Evolutionary conservation across 2,797 vertebrate species (phyloP), one percentile per base, ranked within the genome.

Genomic region (Nannoperca obscura): DNA sequence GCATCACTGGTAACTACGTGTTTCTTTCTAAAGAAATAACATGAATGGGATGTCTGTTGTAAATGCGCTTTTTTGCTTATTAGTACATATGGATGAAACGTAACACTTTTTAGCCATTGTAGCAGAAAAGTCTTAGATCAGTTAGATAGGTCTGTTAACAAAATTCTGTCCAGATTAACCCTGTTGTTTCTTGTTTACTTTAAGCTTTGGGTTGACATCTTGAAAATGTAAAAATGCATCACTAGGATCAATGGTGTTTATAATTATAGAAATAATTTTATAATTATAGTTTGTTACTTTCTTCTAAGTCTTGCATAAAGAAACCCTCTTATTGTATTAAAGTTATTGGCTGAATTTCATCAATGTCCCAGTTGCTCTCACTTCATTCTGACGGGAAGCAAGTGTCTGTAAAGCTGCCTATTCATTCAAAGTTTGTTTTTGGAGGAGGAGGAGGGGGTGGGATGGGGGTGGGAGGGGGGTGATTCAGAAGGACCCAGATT

Each of bases 1-100:
- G 91, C 88, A 90, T 92, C 74, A 89, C 90, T 1, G 88, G 91
- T 94, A 91, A 91, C 40, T 65, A 71, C 2, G 24, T 1, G 1
- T 42, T 72, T 61, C 19, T 64, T 61, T 62, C 4, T 58, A 19
- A 27, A 53, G n/a, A 22, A 27, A 44, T 34, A 2, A 14, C 4
- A 40, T 42, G 15, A 19, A 17, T 20, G 1, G 2, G 20, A 27
- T 20, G 2, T 14, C 1, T 2, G 5, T 66, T 36, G 7, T 42
- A 13, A 36, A 42, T 44, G 40, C 15, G 19, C 9, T 62, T 7
- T 53, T 3, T 30, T 54, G 13, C 34, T 68, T 57, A 7, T 20
- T 2, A 36, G 19, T 19, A 9, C 9, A 9, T 59, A 27, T 11
- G 4, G 9, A 40, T 60, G 30, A 46, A 50, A 15, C 12, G 34